A percentile compares a stretch with the other conserved stretches of the same genome.
These are phyloP conservation scores for Anneissia japonica DNA, from an alignment of 35 echinoderm and acorn worm species.

Conservation along the genomic window DNA sequence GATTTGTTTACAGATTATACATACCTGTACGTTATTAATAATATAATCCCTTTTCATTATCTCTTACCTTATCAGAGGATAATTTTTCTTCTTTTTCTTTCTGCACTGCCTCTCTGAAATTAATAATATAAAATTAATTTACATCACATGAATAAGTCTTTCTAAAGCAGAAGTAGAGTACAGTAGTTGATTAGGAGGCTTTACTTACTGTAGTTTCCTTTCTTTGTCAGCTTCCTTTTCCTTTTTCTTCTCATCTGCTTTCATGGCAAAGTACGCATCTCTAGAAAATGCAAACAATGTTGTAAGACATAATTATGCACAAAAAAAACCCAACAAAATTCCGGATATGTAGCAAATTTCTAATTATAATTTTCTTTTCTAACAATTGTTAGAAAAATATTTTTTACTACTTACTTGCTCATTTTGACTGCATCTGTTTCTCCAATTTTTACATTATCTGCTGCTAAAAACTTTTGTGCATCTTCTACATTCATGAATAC, in stretches of 20 bases:
- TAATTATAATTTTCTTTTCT: too few relatives aligned
- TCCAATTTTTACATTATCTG: constrained; percentile 59
- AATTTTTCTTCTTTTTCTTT: constrained; percentile 6
- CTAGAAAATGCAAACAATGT: constrained; percentile 25
- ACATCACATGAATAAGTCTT: background rate
- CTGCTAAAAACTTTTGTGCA: constrained; percentile 57
- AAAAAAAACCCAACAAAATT: too few relatives aligned
- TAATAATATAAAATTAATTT: background rate
- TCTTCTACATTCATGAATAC: constrained; percentile 38
- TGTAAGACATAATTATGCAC: too few relatives aligned
- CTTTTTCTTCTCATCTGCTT: constrained; percentile 58
- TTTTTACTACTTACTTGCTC: constrained; percentile 60
- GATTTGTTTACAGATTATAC: background rate
- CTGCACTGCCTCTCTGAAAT: background rate
- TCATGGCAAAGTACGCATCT: constrained; percentile 71
- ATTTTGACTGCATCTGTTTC: constrained; percentile 59
- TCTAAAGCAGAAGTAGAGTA: too few relatives aligned
- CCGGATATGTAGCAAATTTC: too few relatives aligned
- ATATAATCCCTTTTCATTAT: background rate
- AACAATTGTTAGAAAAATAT: background rate
- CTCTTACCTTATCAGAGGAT: background rate
- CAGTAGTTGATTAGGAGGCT: too few relatives aligned
- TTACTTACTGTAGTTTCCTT: constrained; percentile 64
- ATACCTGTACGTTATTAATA: background rate
- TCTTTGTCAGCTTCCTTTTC: constrained; percentile 60